Percentiles rank a stretch among this genome's conserved stretches.
phyloP scores from a whole-genome alignment of 2,888 invertebrate genomes.

The Agonum fuliginosum region DNA sequence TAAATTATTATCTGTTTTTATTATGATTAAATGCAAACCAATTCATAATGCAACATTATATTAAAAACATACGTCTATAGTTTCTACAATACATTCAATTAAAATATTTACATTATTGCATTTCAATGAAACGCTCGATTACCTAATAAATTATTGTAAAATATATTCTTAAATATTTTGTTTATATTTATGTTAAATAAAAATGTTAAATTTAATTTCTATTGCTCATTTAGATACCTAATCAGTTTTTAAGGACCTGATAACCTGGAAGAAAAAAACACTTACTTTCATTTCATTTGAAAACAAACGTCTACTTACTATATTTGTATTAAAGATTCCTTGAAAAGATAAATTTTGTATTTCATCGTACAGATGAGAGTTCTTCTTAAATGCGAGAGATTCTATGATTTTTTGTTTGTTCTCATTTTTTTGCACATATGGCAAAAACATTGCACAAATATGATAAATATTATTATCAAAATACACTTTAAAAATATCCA shows the following conservation, averaged over 20 bases:
- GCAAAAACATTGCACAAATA: slow-evolving; percentile 44
- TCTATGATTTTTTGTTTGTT: slow-evolving; percentile 1
- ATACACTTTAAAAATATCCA: slow-evolving; percentile 17
- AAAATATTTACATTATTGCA: too few relatives aligned
- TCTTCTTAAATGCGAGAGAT: not conserved
- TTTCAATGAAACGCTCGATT: too few relatives aligned
- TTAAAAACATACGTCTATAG: too few relatives aligned
- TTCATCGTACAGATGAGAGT: slow-evolving; percentile 2
- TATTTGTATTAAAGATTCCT: slow-evolving; percentile 38
- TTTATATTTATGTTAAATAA: too few relatives aligned
- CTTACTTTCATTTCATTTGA: not conserved
- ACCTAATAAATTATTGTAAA: too few relatives aligned
- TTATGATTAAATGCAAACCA: too few relatives aligned
- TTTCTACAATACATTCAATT: too few relatives aligned
- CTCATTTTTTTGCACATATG: slow-evolving; percentile 25
- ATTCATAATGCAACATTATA: too few relatives aligned
- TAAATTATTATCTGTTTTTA: too few relatives aligned
- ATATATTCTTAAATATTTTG: too few relatives aligned
- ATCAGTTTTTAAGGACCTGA: not conserved
- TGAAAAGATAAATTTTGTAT: not conserved
- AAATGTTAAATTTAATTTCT: too few relatives aligned
- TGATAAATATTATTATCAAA: slow-evolving; percentile 16
- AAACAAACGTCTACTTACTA: slow-evolving; percentile 19
- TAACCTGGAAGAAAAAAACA: slow-evolving; percentile 7
- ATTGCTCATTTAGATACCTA: not conserved